Conservation (phyloP, 2,797 vertebrate species). For the Chelmon rostratus region DNA sequence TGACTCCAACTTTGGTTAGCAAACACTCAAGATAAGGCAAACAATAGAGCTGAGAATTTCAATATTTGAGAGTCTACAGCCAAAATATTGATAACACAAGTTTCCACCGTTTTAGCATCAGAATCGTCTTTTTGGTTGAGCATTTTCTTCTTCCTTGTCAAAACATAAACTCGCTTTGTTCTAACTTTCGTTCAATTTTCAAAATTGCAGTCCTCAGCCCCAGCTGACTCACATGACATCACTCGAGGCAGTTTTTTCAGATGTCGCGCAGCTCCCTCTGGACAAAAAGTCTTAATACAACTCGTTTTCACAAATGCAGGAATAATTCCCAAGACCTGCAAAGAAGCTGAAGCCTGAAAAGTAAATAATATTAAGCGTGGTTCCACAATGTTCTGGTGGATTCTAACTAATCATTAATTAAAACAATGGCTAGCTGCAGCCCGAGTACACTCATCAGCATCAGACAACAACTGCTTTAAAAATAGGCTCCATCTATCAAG, state of each 20-base stretch:
- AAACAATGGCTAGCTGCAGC: not conserved
- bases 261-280: not conserved
- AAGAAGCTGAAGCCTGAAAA: not conserved
- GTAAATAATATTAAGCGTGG: not conserved
- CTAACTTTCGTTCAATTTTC: not conserved
- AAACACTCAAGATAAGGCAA: not conserved
- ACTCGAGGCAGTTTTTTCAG: not conserved
- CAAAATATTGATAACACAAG: not conserved
- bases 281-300: too few species aligned
- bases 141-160: not conserved
- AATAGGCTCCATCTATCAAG: conserved; percentile 25
- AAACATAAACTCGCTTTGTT: not conserved
- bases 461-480: not conserved
- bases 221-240: not conserved
- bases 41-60: not conserved
- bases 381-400: too few species aligned
- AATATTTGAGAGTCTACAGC: not conserved
- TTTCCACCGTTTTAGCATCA: not conserved
- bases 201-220: not conserved
- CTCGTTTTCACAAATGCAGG: too few species aligned
- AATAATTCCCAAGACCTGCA: too few species aligned
- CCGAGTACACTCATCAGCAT: not conserved
- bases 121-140: not conserved
- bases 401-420: not conserved
- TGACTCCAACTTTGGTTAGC: not conserved